Evolutionary conservation across 2,113 vertebrate genomes (phyloP).

Genomic region (Naja naja): DNA sequence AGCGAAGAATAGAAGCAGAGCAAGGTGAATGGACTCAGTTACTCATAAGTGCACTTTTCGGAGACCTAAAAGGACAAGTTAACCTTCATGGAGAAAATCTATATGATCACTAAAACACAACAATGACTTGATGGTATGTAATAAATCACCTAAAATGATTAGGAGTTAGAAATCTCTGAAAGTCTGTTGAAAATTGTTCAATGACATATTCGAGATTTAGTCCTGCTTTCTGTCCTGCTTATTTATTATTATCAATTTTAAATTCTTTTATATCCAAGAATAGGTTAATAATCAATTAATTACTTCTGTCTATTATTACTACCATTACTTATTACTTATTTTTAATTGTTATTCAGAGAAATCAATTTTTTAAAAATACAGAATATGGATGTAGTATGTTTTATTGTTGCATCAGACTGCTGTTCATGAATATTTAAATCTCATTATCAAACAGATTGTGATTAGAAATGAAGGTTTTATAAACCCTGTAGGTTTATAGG

Average conservation of each 20-base stretch:
- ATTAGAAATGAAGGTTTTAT: neutral
- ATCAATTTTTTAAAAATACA: neutral
- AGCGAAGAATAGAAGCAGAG: neutral
- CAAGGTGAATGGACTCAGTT: neutral
- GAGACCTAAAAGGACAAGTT: neutral
- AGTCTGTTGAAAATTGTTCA: neutral
- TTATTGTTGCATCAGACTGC: neutral
- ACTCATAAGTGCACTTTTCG: neutral
- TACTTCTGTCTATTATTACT: neutral
- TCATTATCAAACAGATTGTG: neutral
- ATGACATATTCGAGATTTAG: neutral
- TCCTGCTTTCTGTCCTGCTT: neutral
- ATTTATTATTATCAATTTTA: neutral
- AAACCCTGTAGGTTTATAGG: neutral
- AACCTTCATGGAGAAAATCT: neutral
- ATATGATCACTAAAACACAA: neutral
- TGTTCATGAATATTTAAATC: neutral
- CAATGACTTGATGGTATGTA: neutral
- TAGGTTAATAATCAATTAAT: neutral
- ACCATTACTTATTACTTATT: neutral
- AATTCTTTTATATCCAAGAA: neutral
- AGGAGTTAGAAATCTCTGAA: neutral
- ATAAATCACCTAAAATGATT: neutral
- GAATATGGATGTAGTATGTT: neutral
- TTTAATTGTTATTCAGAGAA: neutral